phyloP scores from a whole-genome alignment of 2,113 vertebrate species.

The Tricholaema leucomelas region DNA sequence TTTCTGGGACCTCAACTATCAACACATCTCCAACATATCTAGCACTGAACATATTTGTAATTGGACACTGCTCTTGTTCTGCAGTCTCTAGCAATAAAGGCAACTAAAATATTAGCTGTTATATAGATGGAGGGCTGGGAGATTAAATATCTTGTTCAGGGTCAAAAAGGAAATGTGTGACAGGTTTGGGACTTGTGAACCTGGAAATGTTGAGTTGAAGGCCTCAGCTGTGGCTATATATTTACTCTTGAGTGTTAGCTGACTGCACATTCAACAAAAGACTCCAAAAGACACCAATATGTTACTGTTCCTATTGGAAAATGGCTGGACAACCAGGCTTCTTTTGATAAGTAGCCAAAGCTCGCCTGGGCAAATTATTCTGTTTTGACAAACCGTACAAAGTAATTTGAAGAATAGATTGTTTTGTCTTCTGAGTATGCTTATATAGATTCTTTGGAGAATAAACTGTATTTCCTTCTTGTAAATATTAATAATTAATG shows the following conservation, averaged over 20 bases:
- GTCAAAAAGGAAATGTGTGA: constrained; percentile 50
- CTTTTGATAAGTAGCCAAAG: constrained; percentile 18
- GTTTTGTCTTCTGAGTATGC: constrained; percentile 10
- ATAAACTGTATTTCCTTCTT: not conserved
- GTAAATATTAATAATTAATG: constrained; percentile 37
- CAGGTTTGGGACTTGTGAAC: constrained; percentile 55
- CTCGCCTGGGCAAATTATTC: not conserved
- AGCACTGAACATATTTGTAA: not conserved
- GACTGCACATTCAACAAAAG: constrained; percentile 25
- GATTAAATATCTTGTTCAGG: constrained; percentile 43
- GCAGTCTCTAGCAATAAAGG: constrained; percentile 3
- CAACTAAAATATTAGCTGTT: constrained; percentile 48
- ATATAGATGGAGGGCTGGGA: not conserved
- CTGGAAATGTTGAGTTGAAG: not conserved
- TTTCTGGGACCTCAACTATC: constrained; percentile 21
- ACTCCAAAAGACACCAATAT: not conserved
- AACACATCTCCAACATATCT: not conserved
- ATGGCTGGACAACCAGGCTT: not conserved
- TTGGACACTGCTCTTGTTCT: constrained; percentile 29
- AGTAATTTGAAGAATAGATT: constrained; percentile 24
- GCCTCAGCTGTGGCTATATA: constrained; percentile 4
- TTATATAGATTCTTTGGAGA: not conserved
- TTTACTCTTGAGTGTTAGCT: constrained; percentile 39
- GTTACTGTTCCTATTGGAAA: constrained; percentile 11
- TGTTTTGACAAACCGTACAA: not conserved